phyloP scores from a whole-genome alignment of 1,140 invertebrate genomes.

The Myzus persicae region DNA sequence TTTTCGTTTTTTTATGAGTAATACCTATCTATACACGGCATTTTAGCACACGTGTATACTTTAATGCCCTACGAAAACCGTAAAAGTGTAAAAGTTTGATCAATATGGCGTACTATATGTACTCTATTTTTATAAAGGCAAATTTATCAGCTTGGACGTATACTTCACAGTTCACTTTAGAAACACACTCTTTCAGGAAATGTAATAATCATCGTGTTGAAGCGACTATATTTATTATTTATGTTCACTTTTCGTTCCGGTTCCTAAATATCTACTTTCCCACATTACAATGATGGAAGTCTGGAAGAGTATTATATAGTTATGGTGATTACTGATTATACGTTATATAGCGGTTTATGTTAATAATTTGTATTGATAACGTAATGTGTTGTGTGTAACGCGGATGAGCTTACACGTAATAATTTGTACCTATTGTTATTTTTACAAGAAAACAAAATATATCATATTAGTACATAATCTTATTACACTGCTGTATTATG shows the following conservation, averaged over 20 bases:
- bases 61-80: not conserved
- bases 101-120: not conserved
- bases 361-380: slow-evolving; percentile 9
- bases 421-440: not conserved
- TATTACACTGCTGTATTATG: too few species aligned
- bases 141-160: not conserved
- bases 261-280: slow-evolving; percentile 38
- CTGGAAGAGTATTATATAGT: slow-evolving; percentile 15
- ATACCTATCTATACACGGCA: not conserved
- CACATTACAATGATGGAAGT: not conserved
- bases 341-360: slow-evolving; percentile 9
- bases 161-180: not conserved
- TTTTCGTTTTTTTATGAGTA: not conserved
- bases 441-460: not conserved
- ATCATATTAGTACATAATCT: too few species aligned
- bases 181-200: not conserved
- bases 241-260: slow-evolving; percentile 20
- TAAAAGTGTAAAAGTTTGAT: not conserved
- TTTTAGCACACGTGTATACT: not conserved
- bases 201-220: not conserved
- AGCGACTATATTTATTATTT: not conserved
- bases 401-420: not conserved
- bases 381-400: not conserved
- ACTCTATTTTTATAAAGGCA: not conserved
- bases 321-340: not conserved